Evolutionary conservation across 2,888 invertebrate species (phyloP), one percentile per base, ranked within the genome.

Genomic region (Meta bourneti): DNA sequence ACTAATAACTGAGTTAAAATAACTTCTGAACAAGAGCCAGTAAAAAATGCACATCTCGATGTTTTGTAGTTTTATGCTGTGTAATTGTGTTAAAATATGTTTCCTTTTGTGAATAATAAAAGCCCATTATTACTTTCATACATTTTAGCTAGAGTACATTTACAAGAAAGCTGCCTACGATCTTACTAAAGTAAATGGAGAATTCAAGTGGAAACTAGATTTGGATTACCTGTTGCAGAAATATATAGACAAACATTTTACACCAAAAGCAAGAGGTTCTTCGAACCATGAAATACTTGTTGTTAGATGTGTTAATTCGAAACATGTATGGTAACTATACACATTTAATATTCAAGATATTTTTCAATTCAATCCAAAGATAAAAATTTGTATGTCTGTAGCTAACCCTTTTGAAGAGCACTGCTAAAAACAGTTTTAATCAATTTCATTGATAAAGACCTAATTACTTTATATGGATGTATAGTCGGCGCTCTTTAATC

Each of bases 171-270:
- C 52, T 13, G 61, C 61, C 16, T 72, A 84, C 34, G 84, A 84
- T 34, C n/a, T 84, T 16, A 75, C 54, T 34, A 84, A 84, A n/a
- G 75, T 74, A 34, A 72, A 84, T n/a, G 84, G 84, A 2, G 16
- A 75, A 16, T 84, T 84, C 61, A 74, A 61, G 61, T 84, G 84
- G 84, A 84, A 84, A 84, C 48, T 20, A 61, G 75, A 84, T 48
- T 20, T 84, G 52, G 84, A 84, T 34, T 75, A 54, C 19, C 6
- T 84, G 20, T 5, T 74, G 49, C 8, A 48, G 19, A 0, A 61
- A 19, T 84, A 51, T 16, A 80, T 11, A 9, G 19, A 61, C 48
- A 7, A 61, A 11, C 0, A 11, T 9, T 80, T 80, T 20, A 13
- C 8, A 51, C 13, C 61, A 16, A 11, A 34, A 34, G 1, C 6